Base-by-base conservation (phyloP, 2,888 invertebrate species). In the Cosmorhoe ocellata region DNA sequence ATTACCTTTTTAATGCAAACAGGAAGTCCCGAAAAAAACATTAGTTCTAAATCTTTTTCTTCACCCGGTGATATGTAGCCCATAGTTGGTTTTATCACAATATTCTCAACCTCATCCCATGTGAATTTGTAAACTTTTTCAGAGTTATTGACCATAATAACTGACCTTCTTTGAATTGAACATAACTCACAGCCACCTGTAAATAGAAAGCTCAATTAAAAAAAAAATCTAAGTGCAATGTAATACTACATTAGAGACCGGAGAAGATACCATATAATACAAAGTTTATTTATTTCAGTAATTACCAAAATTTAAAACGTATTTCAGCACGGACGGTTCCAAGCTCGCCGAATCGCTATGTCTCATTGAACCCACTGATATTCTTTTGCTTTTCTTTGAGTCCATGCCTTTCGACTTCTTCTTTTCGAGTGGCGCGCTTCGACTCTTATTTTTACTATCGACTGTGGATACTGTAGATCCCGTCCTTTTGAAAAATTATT, bases 21-120 rank as follows among this genome's bases (percentile, higher is more conserved):
- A 7, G 85, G 85, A 39, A 78, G 71, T 10, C 63, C 59, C 22
- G 85, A 76, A 53, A 76, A 83, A 58, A 88, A 90, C 53, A 79
- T 74, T 18, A 90, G 74, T 68, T 89, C 87, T 30, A 90, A 59
- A 64, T 90, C 89, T 53, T 90, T 90, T 61, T 90, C 90, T 76
- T 90, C 90, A 1, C 82, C 86, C 0, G 90, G 90, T 1, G 86
- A 86, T 61, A 90, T 87, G 44, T 81, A 89, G 0, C 90, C 90
- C n/a, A 77, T 55, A 0, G 81, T 79, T 0, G 90, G 90, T 58
- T 78, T 87, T 7, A 86, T 72, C 14, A 83, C 64, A 33, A 90
- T 49, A 45, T 67, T 54, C 2, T 83, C 82, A n/a, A 73, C 64
- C 50, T 75, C 69, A 4, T 62, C 58, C 88, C 88, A 90, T 44